phyloP scores from a whole-genome alignment of 1,140 invertebrate genomes.

The Drosophila sproati region DNA sequence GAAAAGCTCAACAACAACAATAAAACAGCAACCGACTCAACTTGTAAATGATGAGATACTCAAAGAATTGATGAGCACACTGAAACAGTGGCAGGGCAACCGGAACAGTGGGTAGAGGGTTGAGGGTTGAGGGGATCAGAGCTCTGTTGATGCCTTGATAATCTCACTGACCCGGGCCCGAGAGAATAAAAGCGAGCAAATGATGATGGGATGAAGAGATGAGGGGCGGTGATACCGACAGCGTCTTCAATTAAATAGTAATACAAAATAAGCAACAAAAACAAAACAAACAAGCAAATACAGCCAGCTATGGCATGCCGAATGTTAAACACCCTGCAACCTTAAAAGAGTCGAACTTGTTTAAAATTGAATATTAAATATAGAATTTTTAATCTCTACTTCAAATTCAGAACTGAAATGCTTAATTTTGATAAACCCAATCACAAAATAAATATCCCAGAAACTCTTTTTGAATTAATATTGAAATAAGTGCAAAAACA shows the following conservation, averaged over 20 bases:
- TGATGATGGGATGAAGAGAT: not conserved
- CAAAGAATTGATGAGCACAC: not conserved
- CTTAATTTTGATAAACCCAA: no score
- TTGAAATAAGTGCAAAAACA: no score
- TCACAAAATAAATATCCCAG: no score
- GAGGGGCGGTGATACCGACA: conserved; percentile 35
- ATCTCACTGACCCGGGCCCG: conserved; percentile 61
- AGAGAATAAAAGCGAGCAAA: not conserved
- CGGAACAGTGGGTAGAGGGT: not conserved
- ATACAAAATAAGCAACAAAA: conserved; percentile 72
- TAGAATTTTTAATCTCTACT: no score
- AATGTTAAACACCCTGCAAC: conserved; percentile 12
- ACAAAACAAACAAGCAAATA: conserved; percentile 15
- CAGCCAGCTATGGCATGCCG: not conserved
- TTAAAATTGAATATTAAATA: no score
- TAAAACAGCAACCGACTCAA: conserved; percentile 7
- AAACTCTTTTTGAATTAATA: no score
- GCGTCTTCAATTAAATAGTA: conserved; percentile 74
- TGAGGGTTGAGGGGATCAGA: not conserved
- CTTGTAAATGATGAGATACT: conserved; percentile 17
- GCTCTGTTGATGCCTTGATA: conserved; percentile 48
- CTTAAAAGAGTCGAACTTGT: no score
- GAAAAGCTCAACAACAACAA: not conserved
- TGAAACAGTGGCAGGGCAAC: not conserved
- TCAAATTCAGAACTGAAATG: no score